Conservation (phyloP, 92 coral and sea anemone genomes). For the Isaurus tuberculatus region DNA sequence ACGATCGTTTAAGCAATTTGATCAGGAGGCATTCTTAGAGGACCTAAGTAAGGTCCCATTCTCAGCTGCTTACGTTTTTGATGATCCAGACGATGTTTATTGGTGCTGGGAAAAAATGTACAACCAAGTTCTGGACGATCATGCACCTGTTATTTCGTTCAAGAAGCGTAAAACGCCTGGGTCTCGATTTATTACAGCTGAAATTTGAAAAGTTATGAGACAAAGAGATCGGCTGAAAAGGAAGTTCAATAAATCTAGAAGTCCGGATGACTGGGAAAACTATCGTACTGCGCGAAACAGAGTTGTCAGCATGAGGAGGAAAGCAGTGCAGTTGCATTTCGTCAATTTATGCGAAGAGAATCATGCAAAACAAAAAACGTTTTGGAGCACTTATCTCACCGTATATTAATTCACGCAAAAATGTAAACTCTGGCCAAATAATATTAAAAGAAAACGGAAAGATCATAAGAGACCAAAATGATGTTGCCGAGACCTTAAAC, state of each 20-base stretch:
- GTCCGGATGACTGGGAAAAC: not conserved
- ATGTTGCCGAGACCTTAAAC: not conserved
- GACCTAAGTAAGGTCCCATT: too few species aligned
- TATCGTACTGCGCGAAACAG: not conserved
- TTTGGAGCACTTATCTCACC: not conserved
- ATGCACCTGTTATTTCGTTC: conserved; percentile 5
- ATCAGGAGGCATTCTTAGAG: too few species aligned
- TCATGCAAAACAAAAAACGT: not conserved
- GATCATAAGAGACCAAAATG: not conserved
- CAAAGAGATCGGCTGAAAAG: conserved; percentile 55
- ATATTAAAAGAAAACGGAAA: not conserved
- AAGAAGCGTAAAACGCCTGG: conserved; percentile 1
- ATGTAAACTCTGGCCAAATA: not conserved
- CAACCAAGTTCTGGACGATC: not conserved
- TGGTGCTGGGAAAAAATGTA: conserved; percentile 9
- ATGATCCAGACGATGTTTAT: too few species aligned
- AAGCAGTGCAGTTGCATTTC: not conserved
- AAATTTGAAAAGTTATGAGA: conserved; percentile 51
- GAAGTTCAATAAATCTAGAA: conserved; percentile 51
- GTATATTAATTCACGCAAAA: not conserved
- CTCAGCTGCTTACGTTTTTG: too few species aligned
- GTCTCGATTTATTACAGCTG: conserved; percentile 54
- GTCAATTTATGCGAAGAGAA: not conserved
- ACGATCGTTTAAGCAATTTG: too few species aligned
- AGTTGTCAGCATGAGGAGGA: not conserved